Conservation (phyloP, 2,113 vertebrate genomes). For the Octodon degus region DNA sequence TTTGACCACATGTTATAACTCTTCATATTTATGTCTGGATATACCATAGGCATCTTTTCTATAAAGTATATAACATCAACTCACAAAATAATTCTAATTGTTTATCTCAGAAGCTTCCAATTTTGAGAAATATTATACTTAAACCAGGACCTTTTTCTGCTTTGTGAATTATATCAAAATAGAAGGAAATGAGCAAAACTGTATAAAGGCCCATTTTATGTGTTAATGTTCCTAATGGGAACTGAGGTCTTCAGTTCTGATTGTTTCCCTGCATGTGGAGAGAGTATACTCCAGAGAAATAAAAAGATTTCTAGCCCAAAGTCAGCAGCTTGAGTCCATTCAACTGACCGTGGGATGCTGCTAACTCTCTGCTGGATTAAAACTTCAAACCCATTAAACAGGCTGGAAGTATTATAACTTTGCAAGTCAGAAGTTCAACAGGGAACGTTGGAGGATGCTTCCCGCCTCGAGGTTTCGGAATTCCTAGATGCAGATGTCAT, state of each 20-base stretch:
- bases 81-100: background rate
- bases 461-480: slow-evolving; percentile 65
- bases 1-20: background rate
- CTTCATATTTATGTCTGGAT: background rate
- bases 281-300: slow-evolving; percentile 57
- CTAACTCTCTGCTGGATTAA: slow-evolving; percentile 75
- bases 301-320: slow-evolving; percentile 56
- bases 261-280: slow-evolving; percentile 35
- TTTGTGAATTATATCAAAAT: background rate
- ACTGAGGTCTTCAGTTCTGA: slow-evolving; percentile 44
- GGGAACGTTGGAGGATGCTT: slow-evolving; percentile 58
- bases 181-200: slow-evolving; percentile 56
- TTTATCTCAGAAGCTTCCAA: background rate
- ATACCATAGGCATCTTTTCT: background rate
- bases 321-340: slow-evolving; percentile 32
- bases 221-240: slow-evolving; percentile 43
- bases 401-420: slow-evolving; percentile 66
- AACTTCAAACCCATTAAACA: slow-evolving; percentile 81
- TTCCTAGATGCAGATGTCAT: slow-evolving; percentile 38
- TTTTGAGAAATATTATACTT: background rate
- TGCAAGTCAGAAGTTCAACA: slow-evolving; percentile 73
- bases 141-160: background rate
- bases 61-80: background rate
- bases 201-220: slow-evolving; percentile 64
- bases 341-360: slow-evolving; percentile 76